Percentiles rank a stretch among this genome's conserved stretches.
phyloP scores from a whole-genome alignment of 1,140 invertebrate species.

The Dreissena rostriformis region DNA sequence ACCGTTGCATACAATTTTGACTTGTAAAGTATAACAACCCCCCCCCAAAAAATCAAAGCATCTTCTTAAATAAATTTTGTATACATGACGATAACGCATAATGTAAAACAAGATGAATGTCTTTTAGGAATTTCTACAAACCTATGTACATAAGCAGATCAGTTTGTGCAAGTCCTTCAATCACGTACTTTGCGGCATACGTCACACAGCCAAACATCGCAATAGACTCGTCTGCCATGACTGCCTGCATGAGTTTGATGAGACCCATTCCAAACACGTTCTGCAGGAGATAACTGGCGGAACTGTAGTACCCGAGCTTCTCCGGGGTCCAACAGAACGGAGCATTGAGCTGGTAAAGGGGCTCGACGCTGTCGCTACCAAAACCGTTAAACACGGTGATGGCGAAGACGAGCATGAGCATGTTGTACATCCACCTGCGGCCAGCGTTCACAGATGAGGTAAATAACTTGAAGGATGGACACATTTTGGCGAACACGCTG shows the following conservation, averaged over 20 bases:
- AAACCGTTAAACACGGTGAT: slow-evolving; percentile 34
- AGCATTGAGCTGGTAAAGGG: slow-evolving; percentile 20
- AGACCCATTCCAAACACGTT: slow-evolving; percentile 42
- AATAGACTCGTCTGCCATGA: slow-evolving; percentile 42
- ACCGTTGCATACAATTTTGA: too few species aligned
- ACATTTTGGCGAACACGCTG: slow-evolving; percentile 22
- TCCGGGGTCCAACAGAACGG: slow-evolving; percentile 46
- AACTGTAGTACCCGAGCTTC: slow-evolving; percentile 35
- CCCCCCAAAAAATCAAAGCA: too few species aligned
- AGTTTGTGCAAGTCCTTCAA: slow-evolving; percentile 41
- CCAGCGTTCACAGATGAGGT: slow-evolving; percentile 13
- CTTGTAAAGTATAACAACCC: too few species aligned
- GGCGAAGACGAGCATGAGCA: slow-evolving; percentile 17
- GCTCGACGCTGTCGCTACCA: slow-evolving; percentile 28
- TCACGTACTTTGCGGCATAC: background rate
- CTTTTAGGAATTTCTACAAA: background rate
- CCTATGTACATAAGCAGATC: slow-evolving; percentile 44
- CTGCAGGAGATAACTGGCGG: slow-evolving; percentile 11
- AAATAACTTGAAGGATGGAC: slow-evolving; percentile 26
- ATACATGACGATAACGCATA: too few species aligned
- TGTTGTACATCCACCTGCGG: slow-evolving; percentile 45
- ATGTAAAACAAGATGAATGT: too few species aligned
- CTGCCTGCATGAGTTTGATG: slow-evolving; percentile 30
- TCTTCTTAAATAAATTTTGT: too few species aligned
- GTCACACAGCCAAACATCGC: slow-evolving; percentile 33